Conservation (phyloP, 2,888 invertebrate species). For the Drosophila affinis region DNA sequence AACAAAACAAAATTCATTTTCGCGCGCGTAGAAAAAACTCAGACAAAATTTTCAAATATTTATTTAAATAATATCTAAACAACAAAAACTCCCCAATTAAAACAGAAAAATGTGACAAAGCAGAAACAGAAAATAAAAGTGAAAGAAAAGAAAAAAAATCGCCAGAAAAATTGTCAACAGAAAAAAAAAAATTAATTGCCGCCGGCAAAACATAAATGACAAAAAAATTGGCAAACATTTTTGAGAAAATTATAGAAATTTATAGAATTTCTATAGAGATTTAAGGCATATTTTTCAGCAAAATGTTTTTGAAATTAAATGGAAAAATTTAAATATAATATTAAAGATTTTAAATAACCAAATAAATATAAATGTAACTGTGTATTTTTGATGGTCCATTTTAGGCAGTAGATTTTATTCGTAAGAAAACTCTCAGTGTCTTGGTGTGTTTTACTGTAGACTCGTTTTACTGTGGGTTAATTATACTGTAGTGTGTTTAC, state of each 20-base stretch:
- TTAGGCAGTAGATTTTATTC: not conserved
- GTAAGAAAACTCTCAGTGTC: slow-evolving; percentile 32
- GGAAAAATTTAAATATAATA: not conserved
- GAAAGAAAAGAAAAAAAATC: slow-evolving; percentile 6
- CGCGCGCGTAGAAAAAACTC: slow-evolving; percentile 9
- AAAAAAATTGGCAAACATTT: not conserved
- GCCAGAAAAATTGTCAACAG: slow-evolving; percentile 8
- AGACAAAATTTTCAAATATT: not conserved
- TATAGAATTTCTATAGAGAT: not conserved
- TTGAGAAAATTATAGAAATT: too few species aligned
- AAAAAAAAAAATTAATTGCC: slow-evolving; percentile 32
- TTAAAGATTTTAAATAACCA: slow-evolving; percentile 9
- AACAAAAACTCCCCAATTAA: slow-evolving; percentile 9
- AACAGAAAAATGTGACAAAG: slow-evolving; percentile 3
- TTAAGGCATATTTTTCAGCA: slow-evolving; percentile 4
- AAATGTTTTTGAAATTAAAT: slow-evolving; percentile 12
- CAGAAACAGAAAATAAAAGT: slow-evolving; percentile 5
- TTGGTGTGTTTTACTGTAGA: slow-evolving; percentile 31
- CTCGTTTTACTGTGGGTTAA: not conserved
- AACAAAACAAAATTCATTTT: slow-evolving; percentile 5
- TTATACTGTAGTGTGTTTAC: slow-evolving; percentile 2
- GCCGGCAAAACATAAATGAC: slow-evolving; percentile 51
- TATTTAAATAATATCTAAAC: not conserved
- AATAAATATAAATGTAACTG: slow-evolving; percentile 18
- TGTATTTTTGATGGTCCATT: slow-evolving; percentile 50